phyloP scores from a whole-genome alignment of 2,797 vertebrate species.

The Ctenosaura bakeri region DNA sequence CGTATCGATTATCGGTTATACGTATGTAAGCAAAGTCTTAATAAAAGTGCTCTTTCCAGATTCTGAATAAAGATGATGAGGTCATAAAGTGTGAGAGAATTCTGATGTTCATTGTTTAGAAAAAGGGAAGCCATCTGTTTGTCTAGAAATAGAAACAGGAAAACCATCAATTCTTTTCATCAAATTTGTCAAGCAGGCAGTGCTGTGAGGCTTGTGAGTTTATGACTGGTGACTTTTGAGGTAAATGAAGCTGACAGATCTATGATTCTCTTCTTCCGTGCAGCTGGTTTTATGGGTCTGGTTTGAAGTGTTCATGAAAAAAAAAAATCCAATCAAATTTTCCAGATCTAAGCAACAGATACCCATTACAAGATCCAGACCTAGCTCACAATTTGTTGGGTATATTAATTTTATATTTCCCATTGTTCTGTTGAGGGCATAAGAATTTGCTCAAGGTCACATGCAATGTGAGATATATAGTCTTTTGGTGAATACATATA shows the following conservation, averaged over 20 bases:
- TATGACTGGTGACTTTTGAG: constrained; percentile 29
- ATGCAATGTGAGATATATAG: not conserved
- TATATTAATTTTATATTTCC: not conserved
- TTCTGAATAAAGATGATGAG: constrained; percentile 8
- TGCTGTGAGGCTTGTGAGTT: constrained; percentile 9
- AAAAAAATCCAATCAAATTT: not conserved
- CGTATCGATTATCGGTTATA: not conserved
- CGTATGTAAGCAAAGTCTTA: constrained; percentile 5
- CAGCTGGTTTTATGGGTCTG: constrained; percentile 17
- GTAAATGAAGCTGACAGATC: constrained; percentile 14
- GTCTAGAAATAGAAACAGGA: constrained; percentile 28
- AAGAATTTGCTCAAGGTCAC: not conserved
- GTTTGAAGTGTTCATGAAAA: not conserved
- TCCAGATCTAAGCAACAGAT: not conserved
- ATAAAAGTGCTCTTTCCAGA: not conserved
- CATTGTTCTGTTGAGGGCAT: not conserved
- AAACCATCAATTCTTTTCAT: constrained; percentile 26
- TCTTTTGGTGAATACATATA: not conserved
- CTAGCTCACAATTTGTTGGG: not conserved
- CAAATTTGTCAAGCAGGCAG: constrained; percentile 5
- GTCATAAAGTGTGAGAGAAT: not conserved
- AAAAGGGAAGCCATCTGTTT: constrained; percentile 19
- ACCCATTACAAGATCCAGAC: not conserved
- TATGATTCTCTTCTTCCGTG: constrained; percentile 1
- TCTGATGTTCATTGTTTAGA: not conserved